Base-by-base conservation (phyloP, 2,113 vertebrate species). In the Elgaria multicarinata region DNA sequence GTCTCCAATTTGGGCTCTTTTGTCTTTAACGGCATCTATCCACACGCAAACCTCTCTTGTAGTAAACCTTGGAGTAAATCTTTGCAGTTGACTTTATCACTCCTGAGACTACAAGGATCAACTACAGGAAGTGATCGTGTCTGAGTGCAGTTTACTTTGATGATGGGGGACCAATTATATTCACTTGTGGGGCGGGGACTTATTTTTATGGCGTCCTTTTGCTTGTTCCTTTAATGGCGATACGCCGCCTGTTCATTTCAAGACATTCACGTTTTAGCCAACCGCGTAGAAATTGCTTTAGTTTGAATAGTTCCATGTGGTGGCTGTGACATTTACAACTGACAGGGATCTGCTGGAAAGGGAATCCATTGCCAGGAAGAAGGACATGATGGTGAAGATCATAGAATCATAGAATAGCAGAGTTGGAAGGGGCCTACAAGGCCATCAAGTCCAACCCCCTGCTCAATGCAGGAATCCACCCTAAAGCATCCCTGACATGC, bases 21-120 rank as follows among this genome's bases (percentile, higher is more conserved):
- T 1, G 64, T 55, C 42, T 88, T 72, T 91, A 81, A 58, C 33
- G 62, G 83, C 89, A 55, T 75, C n/a, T 44, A 90, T 92, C 93
- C 90, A 83, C 55, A 87, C 28, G 14, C 8, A 2, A 46, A 31
- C 1, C 1, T 71, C 13, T 71, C 26, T 18, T 44, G 14, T 87
- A 50, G 46, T 92, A 87, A 77, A 20, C 90, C 53, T 79, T 83
- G 62, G 44, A 89, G 67, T 75, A 64, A 86, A 18, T 83, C 50
- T 91, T 82, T 93, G 86, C 67, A 87, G 88, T 91, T 91, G 82
- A 90, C 83, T n/a, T 0, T 87, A 4, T 72, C 69, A 0, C 86
- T 92, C 24, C 78, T 78, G 64, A 58, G 88, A 53, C 89, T 88
- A n/a, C 89, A 82, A 89, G 94, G 89, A 92, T 77, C 88, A 92